Evolutionary conservation across 2,113 vertebrate species (phyloP).

Genomic region (Macaca fascicularis): DNA sequence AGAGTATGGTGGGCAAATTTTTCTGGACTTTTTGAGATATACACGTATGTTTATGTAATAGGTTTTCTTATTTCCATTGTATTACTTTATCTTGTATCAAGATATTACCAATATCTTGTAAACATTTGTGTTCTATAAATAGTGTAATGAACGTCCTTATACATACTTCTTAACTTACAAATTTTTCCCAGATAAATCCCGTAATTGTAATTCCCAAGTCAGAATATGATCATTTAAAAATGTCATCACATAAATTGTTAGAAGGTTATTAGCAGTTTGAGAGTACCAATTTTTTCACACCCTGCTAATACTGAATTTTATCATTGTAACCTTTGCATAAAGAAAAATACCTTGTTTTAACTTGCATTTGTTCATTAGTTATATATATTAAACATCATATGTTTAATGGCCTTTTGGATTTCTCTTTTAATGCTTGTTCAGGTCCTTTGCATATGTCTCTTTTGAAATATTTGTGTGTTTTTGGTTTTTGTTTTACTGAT

Average conservation of each 20-base stretch:
- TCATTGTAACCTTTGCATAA: slow-evolving; percentile 8
- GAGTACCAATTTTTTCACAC: neutral
- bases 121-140: slow-evolving; percentile 30
- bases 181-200: neutral
- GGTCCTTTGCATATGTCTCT: neutral
- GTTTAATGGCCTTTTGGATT: slow-evolving; percentile 36
- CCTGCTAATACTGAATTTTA: neutral
- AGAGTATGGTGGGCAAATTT: neutral
- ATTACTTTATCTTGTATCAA: slow-evolving; percentile 10
- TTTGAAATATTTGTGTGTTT: neutral
- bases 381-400: slow-evolving; percentile 29
- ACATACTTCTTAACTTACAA: neutral
- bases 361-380: slow-evolving; percentile 35
- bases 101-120: neutral
- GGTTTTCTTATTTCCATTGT: neutral
- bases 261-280: slow-evolving; percentile 18
- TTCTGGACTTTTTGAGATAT: neutral
- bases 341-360: slow-evolving; percentile 46
- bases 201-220: neutral
- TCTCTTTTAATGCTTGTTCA: neutral
- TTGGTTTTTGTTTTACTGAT: neutral
- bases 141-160: neutral
- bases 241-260: neutral
- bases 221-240: slow-evolving; percentile 8
- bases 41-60: neutral